These are phyloP conservation scores for Arenaria interpres DNA, from an alignment of 2,113 vertebrate genomes.

Conservation along the genomic window DNA sequence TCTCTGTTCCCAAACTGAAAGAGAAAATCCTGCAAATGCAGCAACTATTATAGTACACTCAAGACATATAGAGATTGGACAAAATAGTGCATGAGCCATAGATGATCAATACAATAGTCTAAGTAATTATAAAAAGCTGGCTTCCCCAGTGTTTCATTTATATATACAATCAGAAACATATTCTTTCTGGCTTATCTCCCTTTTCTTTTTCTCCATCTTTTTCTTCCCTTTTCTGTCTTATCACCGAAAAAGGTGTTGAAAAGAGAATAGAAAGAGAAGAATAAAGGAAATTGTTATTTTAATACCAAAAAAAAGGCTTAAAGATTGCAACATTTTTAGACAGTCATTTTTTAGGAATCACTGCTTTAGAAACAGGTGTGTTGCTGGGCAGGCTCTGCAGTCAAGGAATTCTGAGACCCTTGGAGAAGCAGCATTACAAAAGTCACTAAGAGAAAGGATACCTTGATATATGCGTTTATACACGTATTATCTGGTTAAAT, in stretches of 20 bases:
- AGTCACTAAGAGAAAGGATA: background rate
- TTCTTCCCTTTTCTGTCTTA: background rate
- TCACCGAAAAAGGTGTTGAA: background rate
- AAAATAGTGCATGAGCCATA: background rate
- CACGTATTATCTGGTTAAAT: background rate
- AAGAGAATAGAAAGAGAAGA: background rate
- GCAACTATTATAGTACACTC: background rate
- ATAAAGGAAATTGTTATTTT: background rate
- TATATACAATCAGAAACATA: background rate
- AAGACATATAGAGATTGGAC: background rate
- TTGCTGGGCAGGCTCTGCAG: background rate
- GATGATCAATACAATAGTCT: background rate
- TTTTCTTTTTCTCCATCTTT: background rate
- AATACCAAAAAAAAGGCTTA: background rate
- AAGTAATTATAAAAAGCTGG: slow-evolving; percentile 1
- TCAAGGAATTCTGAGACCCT: background rate
- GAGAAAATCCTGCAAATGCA: slow-evolving; percentile 25
- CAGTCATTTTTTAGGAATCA: background rate
- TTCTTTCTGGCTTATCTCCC: background rate
- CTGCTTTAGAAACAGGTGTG: background rate
- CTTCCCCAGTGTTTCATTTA: background rate
- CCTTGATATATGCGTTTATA: background rate
- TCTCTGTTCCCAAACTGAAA: slow-evolving; percentile 26
- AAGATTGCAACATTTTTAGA: background rate
- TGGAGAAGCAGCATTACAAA: background rate